Evolutionary conservation across 2,113 vertebrate species (phyloP).

Genomic region (Cavia aperea): DNA sequence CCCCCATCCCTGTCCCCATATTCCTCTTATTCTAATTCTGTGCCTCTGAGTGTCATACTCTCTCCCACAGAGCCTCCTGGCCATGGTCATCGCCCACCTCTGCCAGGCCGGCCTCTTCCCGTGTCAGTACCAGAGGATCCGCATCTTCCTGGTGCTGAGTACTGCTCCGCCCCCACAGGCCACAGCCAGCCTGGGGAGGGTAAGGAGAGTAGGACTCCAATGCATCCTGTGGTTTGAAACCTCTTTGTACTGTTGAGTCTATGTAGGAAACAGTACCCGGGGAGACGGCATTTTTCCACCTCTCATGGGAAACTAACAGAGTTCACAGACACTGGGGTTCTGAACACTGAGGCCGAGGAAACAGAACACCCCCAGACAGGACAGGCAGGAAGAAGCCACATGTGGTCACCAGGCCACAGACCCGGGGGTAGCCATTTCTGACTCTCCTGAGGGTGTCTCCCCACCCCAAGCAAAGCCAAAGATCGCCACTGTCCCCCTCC

Average conservation of each 20-base stretch:
- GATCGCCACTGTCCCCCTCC: too few species aligned
- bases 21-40: not conserved
- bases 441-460: not conserved
- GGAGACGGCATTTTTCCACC: not conserved
- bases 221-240: not conserved
- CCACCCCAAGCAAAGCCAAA: not conserved
- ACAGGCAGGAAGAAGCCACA: not conserved
- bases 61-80: not conserved
- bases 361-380: not conserved
- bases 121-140: not conserved
- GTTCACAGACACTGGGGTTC: not conserved
- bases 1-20: not conserved
- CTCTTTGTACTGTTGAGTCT: not conserved
- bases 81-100: not conserved
- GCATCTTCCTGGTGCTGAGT: conserved; percentile 49
- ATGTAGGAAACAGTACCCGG: not conserved
- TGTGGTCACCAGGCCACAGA: not conserved
- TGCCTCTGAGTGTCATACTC: conserved; percentile 14
- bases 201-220: not conserved
- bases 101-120: not conserved
- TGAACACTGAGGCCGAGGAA: not conserved
- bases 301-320: not conserved
- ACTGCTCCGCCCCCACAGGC: too few species aligned
- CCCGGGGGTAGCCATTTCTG: not conserved
- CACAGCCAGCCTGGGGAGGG: not conserved